Base-by-base conservation (phyloP, 92 coral and sea anemone genomes). In the Anthopleura xanthogrammica region DNA sequence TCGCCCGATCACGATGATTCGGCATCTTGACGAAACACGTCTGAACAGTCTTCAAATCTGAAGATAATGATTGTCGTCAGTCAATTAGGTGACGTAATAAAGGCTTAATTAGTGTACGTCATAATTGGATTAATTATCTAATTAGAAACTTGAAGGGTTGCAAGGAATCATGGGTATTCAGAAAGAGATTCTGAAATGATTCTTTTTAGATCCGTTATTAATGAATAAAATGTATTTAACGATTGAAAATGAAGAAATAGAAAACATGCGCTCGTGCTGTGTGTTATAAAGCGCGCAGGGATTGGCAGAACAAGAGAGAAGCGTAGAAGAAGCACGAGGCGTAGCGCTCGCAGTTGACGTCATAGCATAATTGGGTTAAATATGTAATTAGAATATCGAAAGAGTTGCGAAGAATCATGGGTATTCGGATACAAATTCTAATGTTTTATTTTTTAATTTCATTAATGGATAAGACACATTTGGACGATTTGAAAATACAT, bases 51-150 rank as follows among this genome's bases (percentile, higher is more conserved):
- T 23, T 23, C 24, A 36, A 68, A 12, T 24, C 74, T 68, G 12
- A 23, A 29, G 74, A 68, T 12, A 68, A 68, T 68, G 46, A 36
- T 68, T 36, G 1, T 36, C 17, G 74, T 68, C 41, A 68, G 17
- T 68, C 74, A 68, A 68, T 68, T 68, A 68, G 74, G 16, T 68
- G 74, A 68, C 74, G 42, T 36, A 24, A 68, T 36, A 36, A 65
- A 36, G 70, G 42, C 74, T 29, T 68, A 1, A 68, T 36, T 23
- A 22, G 29, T 3, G 11, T 3, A 68, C 74, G 74, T 68, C 74
- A 68, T 29, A 24, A 20, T 22, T n/a, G 70, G 8, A 50, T 50
- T 11, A 50, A 50, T 50, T 50, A n/a, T 65, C 9, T 16, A 24
- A 68, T 23, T 68, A 68, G 74, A 68, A 68, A 22, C 9, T 16